phyloP scores from a whole-genome alignment of 2,888 invertebrate species.

The Drosophila niveifrons region DNA sequence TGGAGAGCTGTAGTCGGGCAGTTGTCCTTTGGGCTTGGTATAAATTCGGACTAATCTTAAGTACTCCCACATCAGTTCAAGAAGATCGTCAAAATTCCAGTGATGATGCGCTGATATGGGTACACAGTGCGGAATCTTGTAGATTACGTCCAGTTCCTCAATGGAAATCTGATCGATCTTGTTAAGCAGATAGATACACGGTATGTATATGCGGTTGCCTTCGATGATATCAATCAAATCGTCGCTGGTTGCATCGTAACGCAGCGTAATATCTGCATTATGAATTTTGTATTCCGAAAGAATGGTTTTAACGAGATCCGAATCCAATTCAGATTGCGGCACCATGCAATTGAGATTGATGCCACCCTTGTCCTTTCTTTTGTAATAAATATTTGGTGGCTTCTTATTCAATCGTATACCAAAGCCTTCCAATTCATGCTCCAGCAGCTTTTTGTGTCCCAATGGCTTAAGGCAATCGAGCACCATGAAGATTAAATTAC shows the following conservation, averaged over 20 bases:
- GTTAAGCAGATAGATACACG: conserved; percentile 99
- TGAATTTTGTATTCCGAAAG: conserved; percentile 99
- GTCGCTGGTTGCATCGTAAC: conserved; percentile 98
- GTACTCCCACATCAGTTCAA: conserved; percentile 99
- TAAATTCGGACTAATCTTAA: conserved; percentile 97
- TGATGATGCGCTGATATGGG: conserved; percentile 99
- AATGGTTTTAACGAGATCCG: conserved; percentile 97
- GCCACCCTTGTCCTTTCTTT: conserved; percentile 98
- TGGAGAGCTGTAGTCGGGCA: conserved; percentile 98
- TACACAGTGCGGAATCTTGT: conserved; percentile 99
- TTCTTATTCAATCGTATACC: conserved; percentile 97
- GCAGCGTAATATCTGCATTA: conserved; percentile 98
- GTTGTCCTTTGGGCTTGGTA: conserved; percentile 99
- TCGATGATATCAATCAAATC: conserved; percentile 99
- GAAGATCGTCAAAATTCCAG: conserved; percentile 99
- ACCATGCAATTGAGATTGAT: conserved; percentile 97
- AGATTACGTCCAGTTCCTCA: conserved; percentile 98
- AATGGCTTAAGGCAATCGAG: conserved; percentile 98
- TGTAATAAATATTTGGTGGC: conserved; percentile 98
- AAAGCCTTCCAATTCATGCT: conserved; percentile 99
- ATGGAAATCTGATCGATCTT: conserved; percentile 99
- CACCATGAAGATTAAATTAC: conserved; percentile 98
- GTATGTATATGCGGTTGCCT: conserved; percentile 98
- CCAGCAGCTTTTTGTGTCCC: conserved; percentile 97
- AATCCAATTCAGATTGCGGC: conserved; percentile 96